Base-by-base conservation (phyloP, 2,888 invertebrate genomes). In the Synanthedon myopaeformis region DNA sequence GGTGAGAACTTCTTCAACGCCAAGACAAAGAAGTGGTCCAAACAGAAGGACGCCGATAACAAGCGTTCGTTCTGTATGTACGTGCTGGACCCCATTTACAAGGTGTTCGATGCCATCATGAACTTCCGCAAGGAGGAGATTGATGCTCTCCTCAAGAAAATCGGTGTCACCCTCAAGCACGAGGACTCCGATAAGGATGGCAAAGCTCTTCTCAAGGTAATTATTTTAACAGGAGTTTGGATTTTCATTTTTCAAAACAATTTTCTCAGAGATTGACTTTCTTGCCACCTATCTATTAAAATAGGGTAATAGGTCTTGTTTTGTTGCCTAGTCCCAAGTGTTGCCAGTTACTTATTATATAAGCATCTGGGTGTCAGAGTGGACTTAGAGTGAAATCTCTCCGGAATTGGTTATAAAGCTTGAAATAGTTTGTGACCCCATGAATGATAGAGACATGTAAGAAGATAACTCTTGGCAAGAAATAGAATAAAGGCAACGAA, bases 31-130 rank as follows among this genome's bases (percentile, higher is more conserved):
- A 99, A 99, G 82, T 99, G 99, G 99, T 90, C 94, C 55, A 97
- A 97, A 82, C 93, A 93, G 80, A 95, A 94, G 91, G 96, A 96
- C 74, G 85, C 88, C 1, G 96, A 96, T 58, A 96, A 96, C 91
- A 96, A 96, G 84, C 94, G 99, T 69, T 98, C 99, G 0, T 99
- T 99, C 93, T 95, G 94, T 84, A 97, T 98, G 94, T 99, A 99
- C 88, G 96, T 99, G 70, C 89, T 99, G 81, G 97, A 98, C 76
- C 99, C 99, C 58, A 99, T 99, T 88, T 99, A 98, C 91, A 97
- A 98, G 90, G 96, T 95, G 79, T 89, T 91, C 73, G 89, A 89
- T 66, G 90, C 90, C 57, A 89, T 91, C 84, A 97, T 97, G 96
- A 95, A 95, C 89, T 95, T 95, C 90, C 95, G 95, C 86, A 98